Evolutionary conservation across 2,888 invertebrate species (phyloP).

Genomic region (Callyntrura sp.): DNA sequence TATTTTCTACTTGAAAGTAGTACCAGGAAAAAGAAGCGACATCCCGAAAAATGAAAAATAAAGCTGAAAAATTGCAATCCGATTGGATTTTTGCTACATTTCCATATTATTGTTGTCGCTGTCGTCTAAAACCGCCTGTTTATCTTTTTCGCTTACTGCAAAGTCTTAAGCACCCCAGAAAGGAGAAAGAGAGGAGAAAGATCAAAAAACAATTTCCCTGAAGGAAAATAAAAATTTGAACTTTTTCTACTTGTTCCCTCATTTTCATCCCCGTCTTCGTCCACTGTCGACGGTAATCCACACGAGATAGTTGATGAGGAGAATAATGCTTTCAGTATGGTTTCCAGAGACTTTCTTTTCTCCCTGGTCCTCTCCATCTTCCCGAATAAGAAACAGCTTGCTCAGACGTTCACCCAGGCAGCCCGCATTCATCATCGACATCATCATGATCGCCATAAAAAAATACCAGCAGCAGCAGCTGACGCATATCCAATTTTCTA

Average conservation of each 20-base stretch:
- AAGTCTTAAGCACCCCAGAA: no score
- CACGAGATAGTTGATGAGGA: not conserved
- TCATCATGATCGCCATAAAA: not conserved
- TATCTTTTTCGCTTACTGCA: no score
- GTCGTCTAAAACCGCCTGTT: no score
- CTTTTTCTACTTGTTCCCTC: not conserved
- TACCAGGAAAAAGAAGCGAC: no score
- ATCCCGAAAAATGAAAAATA: not conserved
- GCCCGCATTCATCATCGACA: not conserved
- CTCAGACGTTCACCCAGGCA: no score
- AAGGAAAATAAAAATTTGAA: constrained; percentile 29
- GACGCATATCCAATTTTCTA: constrained; percentile 35
- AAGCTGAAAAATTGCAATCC: no score
- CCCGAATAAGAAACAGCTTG: not conserved
- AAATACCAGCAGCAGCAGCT: constrained; percentile 9
- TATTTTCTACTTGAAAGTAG: no score
- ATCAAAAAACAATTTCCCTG: constrained; percentile 4
- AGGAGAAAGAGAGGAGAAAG: no score
- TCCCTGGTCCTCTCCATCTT: no score
- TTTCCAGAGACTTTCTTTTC: not conserved
- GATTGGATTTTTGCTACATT: no score
- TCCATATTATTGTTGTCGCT: no score
- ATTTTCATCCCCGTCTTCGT: not conserved
- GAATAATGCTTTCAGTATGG: not conserved
- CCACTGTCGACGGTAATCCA: not conserved